These are phyloP conservation scores for Drosophila imparisetae DNA, from an alignment of 2,888 invertebrate species.

Conservation along the genomic window DNA sequence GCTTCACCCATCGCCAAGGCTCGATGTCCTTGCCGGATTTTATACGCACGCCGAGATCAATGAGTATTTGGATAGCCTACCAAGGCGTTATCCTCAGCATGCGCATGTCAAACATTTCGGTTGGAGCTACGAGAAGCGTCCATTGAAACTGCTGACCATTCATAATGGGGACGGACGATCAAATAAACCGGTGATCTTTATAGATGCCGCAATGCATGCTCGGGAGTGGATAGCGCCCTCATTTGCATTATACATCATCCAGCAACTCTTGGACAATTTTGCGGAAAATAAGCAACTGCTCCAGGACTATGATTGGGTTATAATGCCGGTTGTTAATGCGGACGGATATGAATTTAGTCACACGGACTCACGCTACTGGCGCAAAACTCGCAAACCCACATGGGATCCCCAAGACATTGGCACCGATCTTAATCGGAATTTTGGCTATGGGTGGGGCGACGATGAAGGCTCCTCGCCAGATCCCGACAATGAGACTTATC, in stretches of 20 bases:
- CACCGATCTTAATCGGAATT: conserved; percentile 88
- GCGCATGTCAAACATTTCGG: conserved; percentile 87
- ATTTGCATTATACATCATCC: conserved; percentile 86
- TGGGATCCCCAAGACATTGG: conserved; percentile 83
- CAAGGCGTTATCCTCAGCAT: conserved; percentile 85
- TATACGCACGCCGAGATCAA: conserved; percentile 84
- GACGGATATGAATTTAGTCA: conserved; percentile 89
- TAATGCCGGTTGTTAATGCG: conserved; percentile 88
- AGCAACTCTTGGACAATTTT: conserved; percentile 86
- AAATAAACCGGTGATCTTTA: conserved; percentile 86
- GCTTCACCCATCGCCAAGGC: conserved; percentile 22
- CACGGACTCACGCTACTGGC: conserved; percentile 85
- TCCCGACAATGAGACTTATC: conserved; percentile 86
- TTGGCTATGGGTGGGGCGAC: conserved; percentile 86
- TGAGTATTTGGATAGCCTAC: conserved; percentile 85
- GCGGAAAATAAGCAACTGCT: conserved; percentile 84
- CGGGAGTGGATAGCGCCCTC: conserved; percentile 89
- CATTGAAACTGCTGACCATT: conserved; percentile 87
- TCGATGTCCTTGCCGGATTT: conserved; percentile 62
- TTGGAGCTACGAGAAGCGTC: conserved; percentile 86
- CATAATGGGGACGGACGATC: conserved; percentile 85
- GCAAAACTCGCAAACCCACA: conserved; percentile 85
- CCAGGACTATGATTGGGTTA: conserved; percentile 87
- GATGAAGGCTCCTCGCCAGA: conserved; percentile 71
- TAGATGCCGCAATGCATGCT: conserved; percentile 87